Evolutionary conservation across 2,797 vertebrate species (phyloP), one percentile per base, ranked within the genome.

Genomic region (Enteromius trimaculatus): DNA sequence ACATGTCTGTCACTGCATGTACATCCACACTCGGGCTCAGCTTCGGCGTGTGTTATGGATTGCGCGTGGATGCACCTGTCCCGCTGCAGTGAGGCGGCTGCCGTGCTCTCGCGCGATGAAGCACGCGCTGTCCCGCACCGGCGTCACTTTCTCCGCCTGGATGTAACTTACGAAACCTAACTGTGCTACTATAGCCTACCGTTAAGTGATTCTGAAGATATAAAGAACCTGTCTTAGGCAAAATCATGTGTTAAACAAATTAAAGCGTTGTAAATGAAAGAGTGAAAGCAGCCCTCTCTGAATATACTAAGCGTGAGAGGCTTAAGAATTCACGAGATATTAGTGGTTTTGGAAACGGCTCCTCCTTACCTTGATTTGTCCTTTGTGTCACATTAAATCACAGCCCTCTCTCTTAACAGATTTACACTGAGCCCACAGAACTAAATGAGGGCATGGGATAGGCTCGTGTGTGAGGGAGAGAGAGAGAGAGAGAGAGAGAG

Each of bases 11-110:
- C 47, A 44, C 29, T 66, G 84, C 51, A 39, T 77, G 62, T 70
- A 68, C 14, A 58, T 68, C 62, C 55, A 64, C 79, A 70, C 65
- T 58, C 51, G 8, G 26, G 21, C 66, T 80, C 39, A 74, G 77
- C 68, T 23, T 78, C 37, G 39, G 39, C 19, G 76, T 58, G 78
- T 17, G 58, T 79, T 75, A 75, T 69, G 77, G 71, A 83, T 53
- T 83, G 79, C 79, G 85, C 83, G 69, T 77, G 84, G 78, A 85
- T 77, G 82, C 76, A 82, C 79, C 83, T 85, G 86, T 87, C 83
- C 86, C 83, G 84, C 83, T 85, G 86, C 86, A 85, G 81, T 69
- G 71, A 65, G 44, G 71, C 55, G 64, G 72, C 29, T 58, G 83
- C 71, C 78, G 81, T 51, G 83, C 75, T 87, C 86, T 85, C 83